Percentiles rank a stretch among this genome's conserved stretches.
These are phyloP conservation scores for Arenicola marina DNA, from an alignment of 2,888 invertebrate species.

Conservation along the genomic window DNA sequence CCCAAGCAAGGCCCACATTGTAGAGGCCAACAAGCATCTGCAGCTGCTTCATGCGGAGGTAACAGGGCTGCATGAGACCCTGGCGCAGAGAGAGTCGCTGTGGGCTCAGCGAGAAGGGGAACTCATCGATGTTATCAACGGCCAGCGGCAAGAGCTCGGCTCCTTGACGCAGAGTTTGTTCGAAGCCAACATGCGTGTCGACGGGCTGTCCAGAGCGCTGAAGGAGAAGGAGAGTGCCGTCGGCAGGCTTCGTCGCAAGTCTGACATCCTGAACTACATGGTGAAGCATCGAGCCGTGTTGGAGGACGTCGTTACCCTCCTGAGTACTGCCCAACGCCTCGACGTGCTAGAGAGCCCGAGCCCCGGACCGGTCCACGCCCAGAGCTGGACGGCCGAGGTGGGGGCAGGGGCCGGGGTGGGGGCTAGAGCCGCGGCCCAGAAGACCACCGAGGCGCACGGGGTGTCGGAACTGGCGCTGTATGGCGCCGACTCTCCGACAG, in stretches of 20 bases:
- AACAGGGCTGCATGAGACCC: constrained; percentile 45
- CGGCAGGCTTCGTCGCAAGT: background rate
- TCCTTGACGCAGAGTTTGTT: too few species aligned
- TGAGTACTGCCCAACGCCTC: background rate
- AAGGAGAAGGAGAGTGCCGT: background rate
- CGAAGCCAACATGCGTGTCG: too few species aligned
- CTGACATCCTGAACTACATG: background rate
- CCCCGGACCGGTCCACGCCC: too few species aligned
- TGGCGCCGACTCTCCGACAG: too few species aligned
- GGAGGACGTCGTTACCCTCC: background rate
- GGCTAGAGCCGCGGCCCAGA: background rate
- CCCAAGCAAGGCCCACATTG: constrained; percentile 40
- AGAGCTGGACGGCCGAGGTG: too few species aligned
- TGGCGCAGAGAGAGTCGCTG: constrained; percentile 9
- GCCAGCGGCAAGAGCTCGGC: too few species aligned
- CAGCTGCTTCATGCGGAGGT: constrained; percentile 51
- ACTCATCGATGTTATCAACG: background rate
- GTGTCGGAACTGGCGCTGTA: too few species aligned
- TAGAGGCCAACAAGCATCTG: constrained; percentile 58
- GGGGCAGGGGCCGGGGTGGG: background rate
- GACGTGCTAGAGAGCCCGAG: too few species aligned
- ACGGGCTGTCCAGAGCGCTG: too few species aligned
- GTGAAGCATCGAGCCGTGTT: background rate
- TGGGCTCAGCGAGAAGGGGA: background rate
- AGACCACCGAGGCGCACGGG: background rate